A percentile compares a stretch with the other conserved stretches of the same genome.
phyloP scores from a whole-genome alignment of 2,797 vertebrate genomes.

The Chaenodraco wilsoni region DNA sequence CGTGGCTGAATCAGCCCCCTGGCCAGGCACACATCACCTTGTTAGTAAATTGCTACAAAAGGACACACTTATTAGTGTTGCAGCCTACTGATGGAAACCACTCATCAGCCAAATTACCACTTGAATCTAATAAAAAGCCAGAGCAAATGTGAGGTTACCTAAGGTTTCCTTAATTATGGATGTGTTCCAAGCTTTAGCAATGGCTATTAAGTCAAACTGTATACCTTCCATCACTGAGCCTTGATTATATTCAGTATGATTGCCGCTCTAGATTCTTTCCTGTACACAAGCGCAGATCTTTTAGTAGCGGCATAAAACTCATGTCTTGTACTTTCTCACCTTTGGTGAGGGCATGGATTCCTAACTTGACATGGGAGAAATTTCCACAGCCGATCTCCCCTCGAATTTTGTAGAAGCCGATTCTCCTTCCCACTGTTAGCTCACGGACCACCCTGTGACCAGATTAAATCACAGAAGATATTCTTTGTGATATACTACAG shows the following conservation, averaged over 20 bases:
- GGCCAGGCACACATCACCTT: slow-evolving; percentile 42
- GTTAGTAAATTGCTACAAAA: slow-evolving; percentile 54
- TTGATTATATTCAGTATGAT: background rate
- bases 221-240: background rate
- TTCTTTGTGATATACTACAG: background rate
- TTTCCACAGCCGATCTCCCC: slow-evolving; percentile 97
- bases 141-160: background rate
- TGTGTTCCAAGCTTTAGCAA: background rate
- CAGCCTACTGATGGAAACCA: slow-evolving; percentile 47
- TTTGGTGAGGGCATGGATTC: slow-evolving; percentile 96
- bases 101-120: slow-evolving; percentile 44
- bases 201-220: background rate
- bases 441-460: slow-evolving; percentile 89
- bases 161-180: background rate
- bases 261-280: background rate
- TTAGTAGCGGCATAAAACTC: background rate
- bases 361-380: slow-evolving; percentile 97
- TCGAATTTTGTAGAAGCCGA: slow-evolving; percentile 95
- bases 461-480: slow-evolving; percentile 30
- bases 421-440: slow-evolving; percentile 92
- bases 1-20: slow-evolving; percentile 66
- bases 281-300: background rate
- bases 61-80: slow-evolving; percentile 44
- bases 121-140: slow-evolving; percentile 30
- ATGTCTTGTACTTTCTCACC: slow-evolving; percentile 79